phyloP scores from a whole-genome alignment of 1,140 invertebrate genomes.

The Geopemphigus sp. region DNA sequence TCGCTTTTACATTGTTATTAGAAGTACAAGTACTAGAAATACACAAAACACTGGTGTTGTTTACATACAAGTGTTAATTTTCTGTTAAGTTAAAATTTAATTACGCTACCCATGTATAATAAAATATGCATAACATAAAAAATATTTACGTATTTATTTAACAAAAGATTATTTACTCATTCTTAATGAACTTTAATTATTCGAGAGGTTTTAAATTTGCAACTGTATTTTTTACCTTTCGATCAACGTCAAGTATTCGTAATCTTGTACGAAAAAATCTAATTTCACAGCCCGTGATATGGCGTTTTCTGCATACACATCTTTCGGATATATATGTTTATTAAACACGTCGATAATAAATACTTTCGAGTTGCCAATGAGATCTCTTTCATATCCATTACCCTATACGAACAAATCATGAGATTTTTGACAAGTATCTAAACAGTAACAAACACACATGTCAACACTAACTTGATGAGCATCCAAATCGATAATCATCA shows the following conservation, averaged over 20 bases:
- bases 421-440: constrained; percentile 1
- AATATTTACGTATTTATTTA: background rate
- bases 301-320: constrained; percentile 69
- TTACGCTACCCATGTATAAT: background rate
- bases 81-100: background rate
- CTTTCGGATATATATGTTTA: constrained; percentile 74
- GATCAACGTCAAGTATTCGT: constrained; percentile 69
- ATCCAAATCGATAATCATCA: constrained; percentile 86
- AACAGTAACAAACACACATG: background rate
- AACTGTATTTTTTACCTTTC: constrained; percentile 60
- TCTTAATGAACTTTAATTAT: background rate
- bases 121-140: no score
- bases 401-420: constrained; percentile 58
- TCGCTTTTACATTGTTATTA: background rate
- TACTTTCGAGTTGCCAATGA: constrained; percentile 68
- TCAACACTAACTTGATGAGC: constrained; percentile 68
- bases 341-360: constrained; percentile 90
- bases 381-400: constrained; percentile 82
- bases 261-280: constrained; percentile 64
- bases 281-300: constrained; percentile 75
- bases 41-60: background rate
- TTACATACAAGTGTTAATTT: constrained; percentile 2
- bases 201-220: background rate
- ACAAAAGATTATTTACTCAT: background rate
- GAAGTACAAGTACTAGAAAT: background rate